Percentiles rank a stretch among this genome's conserved stretches.
Conservation (phyloP, 2,113 vertebrate genomes). For the Myiopsitta monachus region DNA sequence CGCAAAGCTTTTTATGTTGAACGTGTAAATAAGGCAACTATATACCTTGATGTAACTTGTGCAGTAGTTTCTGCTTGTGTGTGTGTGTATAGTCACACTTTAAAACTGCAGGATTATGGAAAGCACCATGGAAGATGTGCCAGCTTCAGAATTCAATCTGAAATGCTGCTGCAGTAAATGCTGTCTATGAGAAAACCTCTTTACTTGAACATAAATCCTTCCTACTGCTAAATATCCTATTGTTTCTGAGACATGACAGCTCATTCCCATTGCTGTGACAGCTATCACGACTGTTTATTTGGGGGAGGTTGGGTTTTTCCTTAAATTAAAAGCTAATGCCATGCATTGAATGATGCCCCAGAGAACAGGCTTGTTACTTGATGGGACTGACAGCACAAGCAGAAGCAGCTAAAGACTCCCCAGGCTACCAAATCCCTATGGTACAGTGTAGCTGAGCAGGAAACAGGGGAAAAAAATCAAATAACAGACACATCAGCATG, state of each 20-base stretch:
- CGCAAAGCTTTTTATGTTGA: not conserved
- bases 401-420: not conserved
- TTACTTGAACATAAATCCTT: not conserved
- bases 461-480: not conserved
- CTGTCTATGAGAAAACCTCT: not conserved
- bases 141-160: not conserved
- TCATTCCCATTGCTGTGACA: constrained; percentile 6
- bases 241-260: not conserved
- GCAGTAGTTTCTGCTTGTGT: not conserved
- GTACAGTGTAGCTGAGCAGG: not conserved
- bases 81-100: not conserved
- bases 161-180: not conserved
- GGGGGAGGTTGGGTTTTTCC: not conserved
- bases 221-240: not conserved
- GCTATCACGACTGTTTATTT: not conserved
- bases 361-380: not conserved
- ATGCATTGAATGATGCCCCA: not conserved
- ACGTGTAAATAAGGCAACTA: not conserved
- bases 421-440: not conserved
- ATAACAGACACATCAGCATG: not conserved
- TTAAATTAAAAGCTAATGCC: constrained; percentile 38
- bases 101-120: not conserved
- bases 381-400: constrained; percentile 13
- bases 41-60: not conserved
- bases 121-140: not conserved